Evolutionary conservation across 2,888 invertebrate species (phyloP), one percentile per base, ranked within the genome.

Genomic region (Drosophila mimica): DNA sequence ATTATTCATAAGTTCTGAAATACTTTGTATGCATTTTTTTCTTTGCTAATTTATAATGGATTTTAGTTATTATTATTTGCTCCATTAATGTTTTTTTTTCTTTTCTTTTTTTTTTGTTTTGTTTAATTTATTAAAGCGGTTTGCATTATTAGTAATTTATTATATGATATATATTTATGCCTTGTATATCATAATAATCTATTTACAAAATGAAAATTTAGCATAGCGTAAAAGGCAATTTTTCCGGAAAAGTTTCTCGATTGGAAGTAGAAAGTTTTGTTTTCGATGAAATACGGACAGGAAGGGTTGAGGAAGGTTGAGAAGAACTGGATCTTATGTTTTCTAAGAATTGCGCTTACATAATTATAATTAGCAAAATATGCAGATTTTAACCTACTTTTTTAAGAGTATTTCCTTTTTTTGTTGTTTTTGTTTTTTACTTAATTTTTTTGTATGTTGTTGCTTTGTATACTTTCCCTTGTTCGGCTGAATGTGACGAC

Each of bases 111-210:
- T 33, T 40, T 51, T 25, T 48, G 51, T n/a, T 43, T 52, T 38
- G 7, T 68, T 61, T 75, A 76, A 82, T 79, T 76, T 74, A 85
- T 85, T 88, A 83, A 85, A 88, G 88, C 83, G 76, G 70, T 71
- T 71, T 54, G 72, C 73, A 70, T 70, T 76, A 69, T 73, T 63
- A 54, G 70, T 71, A 53, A 67, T 62, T 75, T 58, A 70, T 40
- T 56, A 59, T 59, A 64, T 57, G 43, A 62, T 73, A 53, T 69
- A 61, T 70, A 61, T 64, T 60, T 63, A 46, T 72, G 49, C 43
- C 54, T 68, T 76, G 51, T 60, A 72, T 59, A 68, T 64, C 51
- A 31, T 53, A 25, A 17, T 54, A 51, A 78, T 61, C 67, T 80
- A 81, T 80, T n/a, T 80, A 80, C 80, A 80, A 70, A 77, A 74